phyloP scores from a whole-genome alignment of 2,888 invertebrate species.

The Deroplatys truncata region DNA sequence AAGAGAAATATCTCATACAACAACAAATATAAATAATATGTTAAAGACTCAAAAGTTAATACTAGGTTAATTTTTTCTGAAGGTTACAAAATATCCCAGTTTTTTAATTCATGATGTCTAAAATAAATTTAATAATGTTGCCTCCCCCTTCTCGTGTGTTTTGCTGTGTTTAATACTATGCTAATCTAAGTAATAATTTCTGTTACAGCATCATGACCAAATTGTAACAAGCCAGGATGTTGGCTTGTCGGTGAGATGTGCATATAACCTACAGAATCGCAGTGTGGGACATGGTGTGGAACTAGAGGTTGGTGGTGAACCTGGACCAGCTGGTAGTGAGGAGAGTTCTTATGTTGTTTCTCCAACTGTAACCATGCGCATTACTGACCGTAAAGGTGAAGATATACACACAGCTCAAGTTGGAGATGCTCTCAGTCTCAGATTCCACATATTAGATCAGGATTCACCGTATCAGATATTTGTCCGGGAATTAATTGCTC shows the following conservation, averaged over 20 bases:
- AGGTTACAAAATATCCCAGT: too few relatives aligned
- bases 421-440: slow-evolving; percentile 46
- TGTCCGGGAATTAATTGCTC: slow-evolving; percentile 46
- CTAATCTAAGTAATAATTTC: not conserved
- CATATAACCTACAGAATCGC: slow-evolving; percentile 45
- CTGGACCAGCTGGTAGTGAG: slow-evolving; percentile 37
- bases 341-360: slow-evolving; percentile 45
- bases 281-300: slow-evolving; percentile 45
- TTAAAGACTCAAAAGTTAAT: too few relatives aligned
- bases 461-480: slow-evolving; percentile 48
- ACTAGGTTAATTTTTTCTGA: too few relatives aligned
- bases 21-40: too few relatives aligned
- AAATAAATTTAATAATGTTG: too few relatives aligned
- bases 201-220: slow-evolving; percentile 42
- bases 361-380: slow-evolving; percentile 47
- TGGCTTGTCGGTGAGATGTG: slow-evolving; percentile 46
- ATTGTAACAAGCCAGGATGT: slow-evolving; percentile 47
- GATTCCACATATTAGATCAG: slow-evolving; percentile 44
- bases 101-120: too few relatives aligned
- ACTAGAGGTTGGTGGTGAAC: slow-evolving; percentile 40
- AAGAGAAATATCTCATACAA: too few relatives aligned
- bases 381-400: slow-evolving; percentile 43
- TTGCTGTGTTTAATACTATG: not conserved
- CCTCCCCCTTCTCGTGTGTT: too few relatives aligned
- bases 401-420: slow-evolving; percentile 46